Evolutionary conservation across 2,113 vertebrate species (phyloP), one percentile per base, ranked within the genome.

Genomic region (Thunnus thynnus): DNA sequence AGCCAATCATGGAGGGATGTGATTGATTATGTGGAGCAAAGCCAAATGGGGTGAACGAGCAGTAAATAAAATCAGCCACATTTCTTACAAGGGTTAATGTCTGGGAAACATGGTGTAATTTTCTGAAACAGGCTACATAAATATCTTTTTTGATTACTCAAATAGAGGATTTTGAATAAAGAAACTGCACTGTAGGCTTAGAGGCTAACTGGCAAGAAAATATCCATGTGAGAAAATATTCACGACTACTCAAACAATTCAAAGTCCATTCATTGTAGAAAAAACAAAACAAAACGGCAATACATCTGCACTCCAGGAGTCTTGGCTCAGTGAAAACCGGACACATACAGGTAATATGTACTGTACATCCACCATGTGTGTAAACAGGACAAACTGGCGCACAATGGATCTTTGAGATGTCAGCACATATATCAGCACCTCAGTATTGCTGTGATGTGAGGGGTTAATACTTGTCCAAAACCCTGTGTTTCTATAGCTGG

Each of bases 11-110:
- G 10, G 17, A 77, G 55, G 27, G 13, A 52, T 73, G 44, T 68
- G 79, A 87, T 67, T 68, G 55, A 82, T 48, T 68, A 64, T 13
- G 4, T 63, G 50, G 3, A 66, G 65, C 44, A 57, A 52, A 22
- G 30, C 47, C 17, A 79, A 57, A 62, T 22, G 57, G 68, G 41
- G 8, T 13, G 46, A 74, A 63, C 6, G 67, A 48, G 62, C 3
- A 12, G 8, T 16, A 46, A 36, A 57, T 41, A 41, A 30, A 14
- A 48, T 13, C 36, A 44, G 20, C 20, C 17, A 44, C 36, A 41
- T 9, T 41, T 41, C 36, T 41, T 41, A 41, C 9, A 41, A 41
- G 36, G 36, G 8, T 9, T 7, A 41, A 4, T 3, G 9, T 54
- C 52, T 17, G 63, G 10, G 44, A 67, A 32, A 76, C 13, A 22